Evolutionary conservation across 2,797 vertebrate genomes (phyloP).

Genomic region (Peromyscus nudipes): DNA sequence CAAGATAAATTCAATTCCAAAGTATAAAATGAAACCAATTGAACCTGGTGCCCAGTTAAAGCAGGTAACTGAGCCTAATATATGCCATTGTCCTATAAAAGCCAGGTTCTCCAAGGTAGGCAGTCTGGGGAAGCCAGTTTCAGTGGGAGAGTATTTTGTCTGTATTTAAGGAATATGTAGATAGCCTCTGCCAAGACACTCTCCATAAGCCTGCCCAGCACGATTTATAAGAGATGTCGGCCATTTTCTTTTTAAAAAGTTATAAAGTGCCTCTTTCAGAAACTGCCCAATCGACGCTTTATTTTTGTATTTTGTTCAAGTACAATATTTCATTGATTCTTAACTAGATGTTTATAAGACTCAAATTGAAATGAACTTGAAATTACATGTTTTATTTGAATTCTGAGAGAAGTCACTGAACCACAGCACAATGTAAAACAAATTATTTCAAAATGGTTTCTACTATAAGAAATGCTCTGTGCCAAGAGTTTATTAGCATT

Average conservation of each 20-base stretch:
- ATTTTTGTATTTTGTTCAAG: slow-evolving; percentile 77
- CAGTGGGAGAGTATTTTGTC: not conserved
- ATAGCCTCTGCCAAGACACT: slow-evolving; percentile 34
- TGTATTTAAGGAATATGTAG: slow-evolving; percentile 50
- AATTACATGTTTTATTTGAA: slow-evolving; percentile 85
- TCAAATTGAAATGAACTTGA: slow-evolving; percentile 81
- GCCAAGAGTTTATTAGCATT: slow-evolving; percentile 44
- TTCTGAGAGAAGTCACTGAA: slow-evolving; percentile 74
- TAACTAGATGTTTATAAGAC: slow-evolving; percentile 85
- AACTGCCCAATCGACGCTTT: slow-evolving; percentile 82
- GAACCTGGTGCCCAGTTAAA: not conserved
- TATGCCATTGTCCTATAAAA: not conserved
- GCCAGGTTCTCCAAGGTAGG: not conserved
- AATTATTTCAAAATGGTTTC: slow-evolving; percentile 73
- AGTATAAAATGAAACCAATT: not conserved
- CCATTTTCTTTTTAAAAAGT: slow-evolving; percentile 72
- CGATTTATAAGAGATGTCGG: slow-evolving; percentile 56
- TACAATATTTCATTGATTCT: slow-evolving; percentile 82
- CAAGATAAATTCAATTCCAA: not conserved
- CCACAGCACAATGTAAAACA: slow-evolving; percentile 45
- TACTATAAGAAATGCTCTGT: slow-evolving; percentile 63
- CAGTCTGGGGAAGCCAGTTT: not conserved
- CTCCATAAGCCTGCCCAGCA: slow-evolving; percentile 61
- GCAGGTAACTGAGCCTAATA: not conserved
- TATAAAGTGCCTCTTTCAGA: slow-evolving; percentile 73